Evolutionary conservation across 2,113 vertebrate genomes (phyloP), one percentile per base, ranked within the genome.

Genomic region (Bambusicola thoracicus): DNA sequence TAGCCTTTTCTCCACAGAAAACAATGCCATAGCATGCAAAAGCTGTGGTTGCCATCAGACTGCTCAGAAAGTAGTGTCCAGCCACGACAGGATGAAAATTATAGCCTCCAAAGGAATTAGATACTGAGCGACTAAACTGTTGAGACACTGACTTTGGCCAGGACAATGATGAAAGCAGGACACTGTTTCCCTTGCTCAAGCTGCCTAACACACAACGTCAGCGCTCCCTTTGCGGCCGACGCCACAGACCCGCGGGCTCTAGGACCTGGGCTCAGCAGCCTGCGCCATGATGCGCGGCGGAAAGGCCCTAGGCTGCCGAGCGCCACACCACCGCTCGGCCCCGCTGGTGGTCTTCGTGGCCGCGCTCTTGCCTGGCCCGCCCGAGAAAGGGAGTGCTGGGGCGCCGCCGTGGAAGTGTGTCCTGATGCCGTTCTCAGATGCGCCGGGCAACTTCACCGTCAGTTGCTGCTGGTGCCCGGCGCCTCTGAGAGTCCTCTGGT

Each of bases 401-500:
- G 40, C 8, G 58, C 48, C 41, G 89, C 76, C 46, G 48, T 62
- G 48, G 41, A 40, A 76, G 43, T 25, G 30, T 3, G 84, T 72
- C 40, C 55, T 36, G 46, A 92, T 92, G 90, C 85, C 80, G 46
- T 74, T 92, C 80, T 92, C 85, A 43, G 80, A 41, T 16, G 85
- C 67, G 85, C 74, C 74, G 66, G 90, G 74, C 61, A 79, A 67
- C 80, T 62, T 88, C 79, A n/a, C 85, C 34, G 46, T 66, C 67
- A 73, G 85, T 41, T 92, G 90, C 85, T 88, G 90, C 61, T 92
- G 90, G 85, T 92, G 85, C 85, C 90, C 67, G 74, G 61, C 67
- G 74, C 80, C 85, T 88, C 80, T 92, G 41, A 55, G 61, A 74
- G 74, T 21, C 27, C 74, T 92, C 90, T 92, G 90, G 90, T 92